phyloP scores from a whole-genome alignment of 2,797 vertebrate genomes.

The Coluber constrictor region DNA sequence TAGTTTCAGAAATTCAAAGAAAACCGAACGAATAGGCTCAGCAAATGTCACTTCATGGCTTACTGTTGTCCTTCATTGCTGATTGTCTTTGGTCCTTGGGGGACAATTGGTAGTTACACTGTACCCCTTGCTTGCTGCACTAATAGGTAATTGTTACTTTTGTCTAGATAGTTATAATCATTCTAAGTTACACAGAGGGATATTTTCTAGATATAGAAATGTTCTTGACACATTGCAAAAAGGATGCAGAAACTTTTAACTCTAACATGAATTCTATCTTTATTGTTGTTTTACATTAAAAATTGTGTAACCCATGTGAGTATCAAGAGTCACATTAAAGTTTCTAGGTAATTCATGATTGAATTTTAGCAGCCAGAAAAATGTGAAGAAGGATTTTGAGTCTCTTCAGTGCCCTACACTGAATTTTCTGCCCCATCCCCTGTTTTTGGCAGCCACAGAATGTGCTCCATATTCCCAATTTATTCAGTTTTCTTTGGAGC shows the following conservation, averaged over 20 bases:
- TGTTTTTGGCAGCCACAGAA: neutral
- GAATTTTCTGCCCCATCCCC: neutral
- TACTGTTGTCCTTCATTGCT: neutral
- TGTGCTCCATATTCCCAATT: neutral
- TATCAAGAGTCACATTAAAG: neutral
- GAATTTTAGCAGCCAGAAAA: slow-evolving; percentile 1
- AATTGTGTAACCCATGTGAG: neutral
- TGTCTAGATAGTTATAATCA: neutral
- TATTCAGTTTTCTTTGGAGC: slow-evolving; percentile 1
- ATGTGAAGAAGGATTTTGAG: neutral
- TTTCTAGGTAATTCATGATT: neutral
- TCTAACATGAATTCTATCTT: neutral
- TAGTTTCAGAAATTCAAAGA: slow-evolving; percentile 10
- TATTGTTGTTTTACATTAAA: neutral
- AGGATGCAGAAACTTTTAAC: neutral
- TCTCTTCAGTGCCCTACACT: neutral
- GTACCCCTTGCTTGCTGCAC: neutral
- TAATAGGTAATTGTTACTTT: slow-evolving; percentile 3
- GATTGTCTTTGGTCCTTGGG: neutral
- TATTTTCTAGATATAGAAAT: neutral
- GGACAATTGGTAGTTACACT: neutral
- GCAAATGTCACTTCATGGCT: neutral
- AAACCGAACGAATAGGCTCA: neutral
- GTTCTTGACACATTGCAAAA: neutral
- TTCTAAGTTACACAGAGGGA: neutral